Conservation (phyloP, 30 jellyfish, hydroid and myxozoan genomes). For the Rhopilema esculentum region DNA sequence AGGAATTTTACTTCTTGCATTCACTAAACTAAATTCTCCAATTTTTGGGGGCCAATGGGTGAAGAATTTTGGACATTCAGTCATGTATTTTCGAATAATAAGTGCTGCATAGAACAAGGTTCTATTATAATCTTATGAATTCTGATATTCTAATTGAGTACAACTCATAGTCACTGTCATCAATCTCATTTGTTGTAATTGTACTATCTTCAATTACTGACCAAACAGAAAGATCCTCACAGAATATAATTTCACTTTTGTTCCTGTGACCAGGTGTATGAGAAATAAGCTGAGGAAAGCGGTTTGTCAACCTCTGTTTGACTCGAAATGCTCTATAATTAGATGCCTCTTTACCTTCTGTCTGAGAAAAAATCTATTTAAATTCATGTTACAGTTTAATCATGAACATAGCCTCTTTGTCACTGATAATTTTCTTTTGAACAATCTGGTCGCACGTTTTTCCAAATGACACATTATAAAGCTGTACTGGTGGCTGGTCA, state of each 20-base stretch:
- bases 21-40: constrained; percentile 5
- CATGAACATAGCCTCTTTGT: constrained; percentile 17
- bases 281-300: constrained; percentile 32
- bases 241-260: constrained; percentile 13
- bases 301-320: constrained; percentile 15
- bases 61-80: constrained; percentile 32
- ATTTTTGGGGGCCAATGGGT: constrained; percentile 35
- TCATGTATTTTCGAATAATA: constrained; percentile 4
- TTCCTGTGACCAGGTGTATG: constrained; percentile 8
- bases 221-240: constrained; percentile 26
- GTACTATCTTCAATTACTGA: constrained; percentile 24
- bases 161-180: constrained; percentile 32
- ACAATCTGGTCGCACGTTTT: constrained; percentile 17
- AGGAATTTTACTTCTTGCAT: constrained; percentile 27
- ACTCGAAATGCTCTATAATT: constrained; percentile 21
- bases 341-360: constrained; percentile 16
- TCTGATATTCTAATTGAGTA: not conserved
- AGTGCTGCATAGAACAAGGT: constrained; percentile 35
- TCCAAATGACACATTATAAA: constrained; percentile 8
- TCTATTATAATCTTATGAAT: not conserved
- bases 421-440: constrained; percentile 2
- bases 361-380: not conserved
- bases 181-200: constrained; percentile 9
- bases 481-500: constrained; percentile 16
- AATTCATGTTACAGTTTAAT: constrained; percentile 22